Percentiles rank a stretch among this genome's conserved stretches.
Evolutionary conservation across 2,888 invertebrate species (phyloP).

Genomic region (Mythimna pallens): DNA sequence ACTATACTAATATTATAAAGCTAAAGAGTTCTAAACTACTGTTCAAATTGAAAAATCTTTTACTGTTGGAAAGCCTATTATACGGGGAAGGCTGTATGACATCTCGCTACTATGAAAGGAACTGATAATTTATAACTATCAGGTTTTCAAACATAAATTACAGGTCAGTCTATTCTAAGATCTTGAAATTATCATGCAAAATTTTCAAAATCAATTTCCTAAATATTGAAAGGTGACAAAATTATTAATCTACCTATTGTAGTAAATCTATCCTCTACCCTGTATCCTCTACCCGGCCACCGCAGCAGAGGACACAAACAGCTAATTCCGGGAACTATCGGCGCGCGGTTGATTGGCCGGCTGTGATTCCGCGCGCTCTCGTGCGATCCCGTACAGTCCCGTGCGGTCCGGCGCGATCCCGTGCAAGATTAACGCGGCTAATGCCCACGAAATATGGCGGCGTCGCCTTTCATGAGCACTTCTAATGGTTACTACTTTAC

Average conservation of each 20-base stretch:
- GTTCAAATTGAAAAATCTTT: too few species aligned
- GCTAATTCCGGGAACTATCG: conserved; percentile 32
- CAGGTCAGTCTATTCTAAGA: not conserved
- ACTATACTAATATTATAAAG: too few species aligned
- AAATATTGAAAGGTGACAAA: not conserved
- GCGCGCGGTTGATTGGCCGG: conserved; percentile 41
- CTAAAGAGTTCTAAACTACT: too few species aligned
- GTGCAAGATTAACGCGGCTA: conserved; percentile 52
- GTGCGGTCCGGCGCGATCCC: conserved; percentile 15
- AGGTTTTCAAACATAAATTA: not conserved
- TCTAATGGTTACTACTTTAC: conserved; percentile 27
- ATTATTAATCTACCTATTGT: not conserved
- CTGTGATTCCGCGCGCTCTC: conserved; percentile 19
- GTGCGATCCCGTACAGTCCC: conserved; percentile 1
- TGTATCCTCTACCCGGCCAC: not conserved
- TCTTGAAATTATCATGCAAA: not conserved
- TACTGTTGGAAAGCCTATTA: too few species aligned
- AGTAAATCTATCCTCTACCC: not conserved
- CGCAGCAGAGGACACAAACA: conserved; percentile 19
- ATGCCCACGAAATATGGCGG: conserved; percentile 56
- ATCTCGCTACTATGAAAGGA: too few species aligned
- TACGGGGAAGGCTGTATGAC: too few species aligned
- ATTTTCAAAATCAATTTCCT: not conserved
- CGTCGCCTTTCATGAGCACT: conserved; percentile 34
- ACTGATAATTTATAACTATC: too few species aligned